Evolutionary conservation across 2,888 invertebrate species (phyloP), one percentile per base, ranked within the genome.

Genomic region (Cinara cedri): DNA sequence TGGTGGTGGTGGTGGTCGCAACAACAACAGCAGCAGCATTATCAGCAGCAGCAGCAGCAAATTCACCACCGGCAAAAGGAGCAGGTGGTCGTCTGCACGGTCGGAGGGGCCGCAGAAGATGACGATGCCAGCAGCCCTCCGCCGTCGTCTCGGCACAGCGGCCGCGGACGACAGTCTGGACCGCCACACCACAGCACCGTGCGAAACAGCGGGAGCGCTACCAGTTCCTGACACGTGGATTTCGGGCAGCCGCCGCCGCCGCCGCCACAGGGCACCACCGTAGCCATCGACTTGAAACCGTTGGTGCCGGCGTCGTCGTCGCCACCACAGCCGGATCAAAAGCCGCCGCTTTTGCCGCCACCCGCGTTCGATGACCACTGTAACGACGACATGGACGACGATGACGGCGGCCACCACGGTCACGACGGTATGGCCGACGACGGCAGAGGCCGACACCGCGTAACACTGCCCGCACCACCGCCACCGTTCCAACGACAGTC

Each of bases 201-300:
- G 24, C 72, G 49, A 9, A 72, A 62, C 46, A 72, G 49, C 62
- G 26, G 72, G 10, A 10, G 14, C 10, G 13, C 42, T 54, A 42
- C 62, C 46, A 62, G 54, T 55, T 86, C 89, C 85, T 89, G 89
- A 89, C 89, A 89, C 85, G 88, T 84, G 86, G 87, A 14, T 16
- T 65, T 26, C 24, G 76, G 55, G 54, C 66, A 42, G 26, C 42
- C 49, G 44, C 60, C 66, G 26, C 19, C 57, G 76, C 46, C 24
- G 14, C 60, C 24, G 72, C n/a, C 44, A 10, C 19, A 10, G 49
- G n/a, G 8, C 11, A 16, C 60, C 10, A 14, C 51, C 26, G 16
- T 26, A 8, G 44, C 54, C 10, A 55, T 55, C 26, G 66, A 62
- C 66, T 46, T 54, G 65, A 63, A 65, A 13, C 63, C 65, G 42